Base-by-base conservation (phyloP, 2,888 invertebrate species). In the Sarcophaga carnaria region DNA sequence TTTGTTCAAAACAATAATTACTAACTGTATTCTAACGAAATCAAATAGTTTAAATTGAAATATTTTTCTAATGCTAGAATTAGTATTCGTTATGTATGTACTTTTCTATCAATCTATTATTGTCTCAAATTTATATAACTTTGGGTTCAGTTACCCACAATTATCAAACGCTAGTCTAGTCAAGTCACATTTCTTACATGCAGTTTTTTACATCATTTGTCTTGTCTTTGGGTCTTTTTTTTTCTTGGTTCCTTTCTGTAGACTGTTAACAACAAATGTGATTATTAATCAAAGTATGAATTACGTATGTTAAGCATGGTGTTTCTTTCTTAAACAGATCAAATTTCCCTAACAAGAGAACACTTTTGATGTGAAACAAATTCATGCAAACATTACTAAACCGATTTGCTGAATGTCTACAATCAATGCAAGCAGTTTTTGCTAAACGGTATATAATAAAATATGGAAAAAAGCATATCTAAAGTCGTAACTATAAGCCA, bases 401-500 rank as follows among this genome's bases (percentile, higher is more conserved):
- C 37, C 22, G 67, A 77, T 78, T 83, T 80, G 72, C 64, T 60
- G 71, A 86, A 83, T 81, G 78, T 86, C 83, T 86, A 63, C 72
- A 70, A 81, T 86, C 80, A 83, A 78, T 83, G 86, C 70, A 74
- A 86, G 54, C 78, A 80, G 54, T 27, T 79, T 70, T 74, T 6
- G 14, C 75, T 45, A 64, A 81, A 77, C 8, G 37, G 2, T 8
- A 37, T 37, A 8, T 37, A 37, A 37, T 37, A 10, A 37, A 10
- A 74, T 62, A 78, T 27, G 45, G n/a, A 64, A 14, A 79, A 75
- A 76, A 69, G 72, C 74, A 74, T 54, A 75, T 20, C 17, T 5
- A 77, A 74, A 60, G 69, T 80, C 59, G 37, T 6, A 49, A 72
- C 74, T 81, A 83, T 80, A 83, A 83, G 86, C 86, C 80, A 86